These are phyloP conservation scores for Paracentrotus lividus DNA, from an alignment of 53 echinoderm and acorn worm species.

Conservation along the genomic window DNA sequence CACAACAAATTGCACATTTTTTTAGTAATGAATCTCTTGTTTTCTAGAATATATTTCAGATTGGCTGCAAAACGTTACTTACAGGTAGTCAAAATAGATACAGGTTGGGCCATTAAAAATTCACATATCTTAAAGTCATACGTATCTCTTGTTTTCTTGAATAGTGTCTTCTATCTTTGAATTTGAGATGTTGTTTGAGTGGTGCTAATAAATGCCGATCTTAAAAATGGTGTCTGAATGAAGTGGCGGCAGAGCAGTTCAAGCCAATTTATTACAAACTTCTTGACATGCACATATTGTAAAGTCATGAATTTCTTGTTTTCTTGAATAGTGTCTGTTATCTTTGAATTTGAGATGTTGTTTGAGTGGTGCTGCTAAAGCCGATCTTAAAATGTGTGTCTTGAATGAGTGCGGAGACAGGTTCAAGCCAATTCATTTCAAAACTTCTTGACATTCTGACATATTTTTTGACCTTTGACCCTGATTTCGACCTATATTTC, in stretches of 20 bases:
- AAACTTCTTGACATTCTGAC: background rate
- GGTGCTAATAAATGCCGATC: constrained; percentile 25
- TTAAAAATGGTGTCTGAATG: constrained; percentile 59
- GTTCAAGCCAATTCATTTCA: constrained; percentile 42
- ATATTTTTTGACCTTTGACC: constrained; percentile 5
- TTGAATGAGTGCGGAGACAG: constrained; percentile 59
- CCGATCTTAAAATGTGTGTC: constrained; percentile 9
- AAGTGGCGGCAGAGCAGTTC: constrained; percentile 48
- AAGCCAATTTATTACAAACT: constrained; percentile 40
- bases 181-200: constrained; percentile 57
- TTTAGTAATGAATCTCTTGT: constrained; percentile 23
- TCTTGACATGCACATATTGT: background rate
- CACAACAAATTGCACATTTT: constrained; percentile 31
- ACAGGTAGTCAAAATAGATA: constrained; percentile 6
- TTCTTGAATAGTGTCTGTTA: constrained; percentile 39
- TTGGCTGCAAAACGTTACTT: background rate
- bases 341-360: constrained; percentile 58
- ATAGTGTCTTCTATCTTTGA: constrained; percentile 45
- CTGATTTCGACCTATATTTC: background rate
- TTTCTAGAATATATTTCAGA: constrained; percentile 23
- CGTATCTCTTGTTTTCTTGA: constrained; percentile 28
- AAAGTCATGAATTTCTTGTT: constrained; percentile 41
- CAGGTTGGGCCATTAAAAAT: constrained; percentile 5
- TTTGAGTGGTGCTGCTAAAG: constrained; percentile 37
- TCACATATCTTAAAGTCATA: constrained; percentile 21